These are phyloP conservation scores for Anser cygnoides DNA, from an alignment of 2,113 vertebrate species.

Conservation along the genomic window DNA sequence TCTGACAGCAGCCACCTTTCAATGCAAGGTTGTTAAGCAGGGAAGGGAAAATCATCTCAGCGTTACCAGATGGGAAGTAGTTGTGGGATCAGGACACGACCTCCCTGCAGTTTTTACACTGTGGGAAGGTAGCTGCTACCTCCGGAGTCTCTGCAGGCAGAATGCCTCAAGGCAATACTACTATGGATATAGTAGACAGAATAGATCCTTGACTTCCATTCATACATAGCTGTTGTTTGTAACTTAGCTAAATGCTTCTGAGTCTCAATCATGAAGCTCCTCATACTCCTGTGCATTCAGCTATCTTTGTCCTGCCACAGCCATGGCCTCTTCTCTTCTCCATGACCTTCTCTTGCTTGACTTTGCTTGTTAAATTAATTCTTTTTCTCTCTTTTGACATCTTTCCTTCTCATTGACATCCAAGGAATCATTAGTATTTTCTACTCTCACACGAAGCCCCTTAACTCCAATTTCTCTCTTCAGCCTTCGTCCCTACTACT, in stretches of 20 bases:
- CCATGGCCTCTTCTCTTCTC: background rate
- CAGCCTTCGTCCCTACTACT: background rate
- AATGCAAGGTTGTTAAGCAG: background rate
- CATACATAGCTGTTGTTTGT: background rate
- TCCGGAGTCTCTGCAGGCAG: background rate
- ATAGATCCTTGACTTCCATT: background rate
- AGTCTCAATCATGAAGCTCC: background rate
- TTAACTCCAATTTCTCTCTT: background rate
- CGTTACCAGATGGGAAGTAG: background rate
- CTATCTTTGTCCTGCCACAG: background rate
- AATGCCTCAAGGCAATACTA: slow-evolving; percentile 13
- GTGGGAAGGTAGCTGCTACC: slow-evolving; percentile 25
- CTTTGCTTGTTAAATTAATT: background rate
- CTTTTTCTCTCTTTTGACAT: background rate
- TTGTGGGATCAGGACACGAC: background rate
- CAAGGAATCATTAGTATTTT: background rate
- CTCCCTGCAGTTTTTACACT: background rate
- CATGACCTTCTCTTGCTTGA: background rate
- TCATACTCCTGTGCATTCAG: background rate
- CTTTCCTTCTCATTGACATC: background rate
- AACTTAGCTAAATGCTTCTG: background rate
- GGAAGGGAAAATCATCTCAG: background rate
- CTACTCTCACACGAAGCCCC: background rate
- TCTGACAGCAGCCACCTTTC: background rate
- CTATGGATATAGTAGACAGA: background rate